Percentiles rank a stretch among this genome's conserved stretches.
Evolutionary conservation across 2,797 vertebrate genomes (phyloP).

Genomic region (Acestrorhynchus altus): DNA sequence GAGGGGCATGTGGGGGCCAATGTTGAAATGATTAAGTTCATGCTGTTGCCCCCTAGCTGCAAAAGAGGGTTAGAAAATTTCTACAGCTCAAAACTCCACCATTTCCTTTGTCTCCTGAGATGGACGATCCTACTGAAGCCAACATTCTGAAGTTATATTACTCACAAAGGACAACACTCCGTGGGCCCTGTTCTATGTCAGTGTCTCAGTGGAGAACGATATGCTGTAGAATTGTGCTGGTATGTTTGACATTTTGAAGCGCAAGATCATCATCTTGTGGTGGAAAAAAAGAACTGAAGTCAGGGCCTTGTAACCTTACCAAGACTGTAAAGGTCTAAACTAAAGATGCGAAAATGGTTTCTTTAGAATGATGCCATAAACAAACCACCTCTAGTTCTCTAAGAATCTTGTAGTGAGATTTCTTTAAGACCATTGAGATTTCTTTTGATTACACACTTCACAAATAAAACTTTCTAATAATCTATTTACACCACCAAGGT

Average conservation of each 20-base stretch:
- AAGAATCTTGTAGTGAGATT: no score
- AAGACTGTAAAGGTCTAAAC: neutral
- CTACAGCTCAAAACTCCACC: neutral
- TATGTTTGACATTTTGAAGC: neutral
- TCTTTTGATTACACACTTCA: no score
- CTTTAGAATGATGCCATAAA: no score
- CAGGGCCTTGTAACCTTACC: neutral
- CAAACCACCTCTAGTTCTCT: no score
- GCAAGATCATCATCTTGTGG: conserved; percentile 68
- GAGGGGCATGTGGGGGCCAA: conserved; percentile 36
- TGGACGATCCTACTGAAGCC: neutral
- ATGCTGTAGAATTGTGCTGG: neutral
- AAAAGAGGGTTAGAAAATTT: neutral
- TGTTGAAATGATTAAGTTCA: neutral
- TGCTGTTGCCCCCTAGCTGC: conserved; percentile 6
- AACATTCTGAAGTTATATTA: conserved; percentile 14
- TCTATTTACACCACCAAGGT: no score
- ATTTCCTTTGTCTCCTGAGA: conserved; percentile 29
- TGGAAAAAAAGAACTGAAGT: neutral
- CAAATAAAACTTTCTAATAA: no score
- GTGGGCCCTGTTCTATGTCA: neutral
- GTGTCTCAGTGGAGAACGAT: neutral
- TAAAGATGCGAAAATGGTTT: neutral
- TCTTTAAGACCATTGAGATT: no score
- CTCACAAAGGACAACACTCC: conserved; percentile 7